These are phyloP conservation scores for Cacoxenus indagator DNA, from an alignment of 2,888 invertebrate genomes.

Conservation along the genomic window DNA sequence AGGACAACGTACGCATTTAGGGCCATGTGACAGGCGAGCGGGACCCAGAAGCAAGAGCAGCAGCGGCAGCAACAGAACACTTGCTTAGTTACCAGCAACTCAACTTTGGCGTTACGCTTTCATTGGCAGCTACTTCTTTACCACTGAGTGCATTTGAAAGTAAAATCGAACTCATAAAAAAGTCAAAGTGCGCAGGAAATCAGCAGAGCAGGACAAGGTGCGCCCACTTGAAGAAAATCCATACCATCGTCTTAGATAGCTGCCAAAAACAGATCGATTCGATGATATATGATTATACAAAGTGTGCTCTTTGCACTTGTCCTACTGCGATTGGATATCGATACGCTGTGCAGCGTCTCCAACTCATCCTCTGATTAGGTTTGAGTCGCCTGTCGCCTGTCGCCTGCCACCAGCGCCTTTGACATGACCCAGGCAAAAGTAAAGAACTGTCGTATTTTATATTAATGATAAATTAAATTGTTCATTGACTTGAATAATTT, in stretches of 20 bases:
- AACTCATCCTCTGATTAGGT: no score
- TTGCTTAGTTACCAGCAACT: slow-evolving; percentile 1
- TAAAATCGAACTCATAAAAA: slow-evolving; percentile 59
- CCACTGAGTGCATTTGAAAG: slow-evolving; percentile 55
- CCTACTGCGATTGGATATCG: background rate
- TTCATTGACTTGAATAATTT: slow-evolving; percentile 63
- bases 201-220: no score
- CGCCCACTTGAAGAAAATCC: no score
- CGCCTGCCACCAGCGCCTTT: no score
- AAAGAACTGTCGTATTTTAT: slow-evolving; percentile 56
- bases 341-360: background rate
- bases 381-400: background rate
- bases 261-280: slow-evolving; percentile 44
- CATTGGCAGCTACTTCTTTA: no score
- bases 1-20: slow-evolving; percentile 8
- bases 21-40: slow-evolving; percentile 16
- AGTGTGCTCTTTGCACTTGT: slow-evolving; percentile 43
- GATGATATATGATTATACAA: slow-evolving; percentile 63
- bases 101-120: no score
- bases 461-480: slow-evolving; percentile 65
- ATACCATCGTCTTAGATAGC: no score
- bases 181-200: slow-evolving; percentile 18
- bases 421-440: no score
- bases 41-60: slow-evolving; percentile 21
- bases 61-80: background rate